Evolutionary conservation across 2,888 invertebrate species (phyloP).

Genomic region (Fragum whitleyi): DNA sequence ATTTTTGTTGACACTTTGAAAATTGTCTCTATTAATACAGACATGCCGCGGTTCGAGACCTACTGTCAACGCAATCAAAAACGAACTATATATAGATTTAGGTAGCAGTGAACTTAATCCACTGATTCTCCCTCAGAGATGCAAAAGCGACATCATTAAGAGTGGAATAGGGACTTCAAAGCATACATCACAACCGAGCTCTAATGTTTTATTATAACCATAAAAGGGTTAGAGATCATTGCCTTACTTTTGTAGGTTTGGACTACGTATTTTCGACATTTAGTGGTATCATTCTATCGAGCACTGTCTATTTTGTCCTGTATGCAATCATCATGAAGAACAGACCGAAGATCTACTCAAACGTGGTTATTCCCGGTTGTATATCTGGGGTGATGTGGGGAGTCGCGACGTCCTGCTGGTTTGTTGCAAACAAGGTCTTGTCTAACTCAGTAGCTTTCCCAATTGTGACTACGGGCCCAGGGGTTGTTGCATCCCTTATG

Average conservation of each 20-base stretch:
- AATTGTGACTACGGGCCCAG: conserved; percentile 85
- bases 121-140: no score
- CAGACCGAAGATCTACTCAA: conserved; percentile 84
- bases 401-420: conserved; percentile 86
- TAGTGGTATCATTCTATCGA: conserved; percentile 85
- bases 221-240: no score
- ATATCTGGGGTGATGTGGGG: conserved; percentile 86
- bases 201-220: no score
- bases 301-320: conserved; percentile 84
- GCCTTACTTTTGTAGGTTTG: conserved; percentile 82
- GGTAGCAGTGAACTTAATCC: no score
- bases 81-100: no score
- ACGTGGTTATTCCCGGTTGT: conserved; percentile 85
- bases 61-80: no score
- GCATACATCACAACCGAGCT: no score
- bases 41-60: no score
- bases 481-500: conserved; percentile 85
- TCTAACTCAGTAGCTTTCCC: conserved; percentile 86
- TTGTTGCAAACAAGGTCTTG: conserved; percentile 86
- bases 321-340: conserved; percentile 84
- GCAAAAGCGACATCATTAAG: no score
- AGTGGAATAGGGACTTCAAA: no score
- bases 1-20: no score
- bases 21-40: no score
- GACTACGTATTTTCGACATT: conserved; percentile 86